Evolutionary conservation across 2,113 vertebrate genomes (phyloP), one percentile per base, ranked within the genome.

Genomic region (Blennius ocellaris): DNA sequence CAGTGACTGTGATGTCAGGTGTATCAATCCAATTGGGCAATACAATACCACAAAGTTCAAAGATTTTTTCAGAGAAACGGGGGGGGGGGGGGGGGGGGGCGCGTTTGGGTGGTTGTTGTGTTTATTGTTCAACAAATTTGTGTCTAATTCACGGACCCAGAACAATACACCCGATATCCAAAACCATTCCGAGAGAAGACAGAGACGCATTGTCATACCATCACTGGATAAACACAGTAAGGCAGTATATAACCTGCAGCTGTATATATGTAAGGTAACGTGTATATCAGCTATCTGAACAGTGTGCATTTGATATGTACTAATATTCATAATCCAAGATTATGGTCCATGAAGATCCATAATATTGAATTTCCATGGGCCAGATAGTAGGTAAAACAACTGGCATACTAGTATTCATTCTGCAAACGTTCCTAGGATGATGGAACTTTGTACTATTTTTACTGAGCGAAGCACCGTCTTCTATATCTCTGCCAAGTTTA

Each of bases 401-500:
- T 17, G 6, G 5, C 8, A 11, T 21, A 41, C 16, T 36, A 45
- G 7, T 54, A 59, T 7, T 21, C 36, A 4, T 61, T 15, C 44
- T 39, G 63, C 53, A 65, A 48, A 73, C 11, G 17, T 49, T 12
- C 6, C 36, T 21, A 6, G 49, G 3, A 43, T 5, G 12, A 36
- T 62, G 11, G 14, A 63, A 51, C 49, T 61, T 40, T 62, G 4
- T 47, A 54, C 15, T 39, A 39, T 43, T 58, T 45, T 57, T 72
- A 58, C 47, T 75, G 12, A 79, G 68, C 56, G 21, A 51, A 51
- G 16, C 15, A 30, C 21, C 21, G 21, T 30, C 14, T 40, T 21
- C 9, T 37, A 54, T 56, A 55, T 67, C 57, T 48, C 16, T 2
- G 50, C 60, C 55, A 63, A 53, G 52, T 73, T 79, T 15, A 71